phyloP scores from a whole-genome alignment of 2,888 invertebrate genomes.

The Leucoptera coffeella region DNA sequence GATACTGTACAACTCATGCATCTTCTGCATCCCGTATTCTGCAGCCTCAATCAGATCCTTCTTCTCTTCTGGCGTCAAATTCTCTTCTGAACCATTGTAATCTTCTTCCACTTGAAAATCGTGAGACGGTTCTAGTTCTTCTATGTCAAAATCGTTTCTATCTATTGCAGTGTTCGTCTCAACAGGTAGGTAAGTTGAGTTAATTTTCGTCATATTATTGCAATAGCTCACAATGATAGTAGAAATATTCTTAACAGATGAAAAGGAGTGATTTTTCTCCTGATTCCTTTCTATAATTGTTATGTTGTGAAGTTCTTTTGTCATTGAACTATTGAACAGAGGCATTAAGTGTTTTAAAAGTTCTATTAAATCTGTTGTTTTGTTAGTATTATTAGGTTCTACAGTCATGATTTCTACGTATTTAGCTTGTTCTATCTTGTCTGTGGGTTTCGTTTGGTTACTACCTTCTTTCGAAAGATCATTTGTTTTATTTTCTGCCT shows the following conservation, averaged over 20 bases:
- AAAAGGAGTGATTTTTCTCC: slow-evolving; percentile 26
- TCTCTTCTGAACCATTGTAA: slow-evolving; percentile 9
- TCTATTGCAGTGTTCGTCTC: slow-evolving; percentile 7
- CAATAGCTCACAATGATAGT: slow-evolving; percentile 40
- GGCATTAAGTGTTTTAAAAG: slow-evolving; percentile 41
- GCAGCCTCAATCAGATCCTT: slow-evolving; percentile 60
- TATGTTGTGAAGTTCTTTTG: slow-evolving; percentile 35
- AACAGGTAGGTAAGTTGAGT: slow-evolving; percentile 12
- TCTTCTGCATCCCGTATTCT: slow-evolving; percentile 59
- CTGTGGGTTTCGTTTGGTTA: slow-evolving; percentile 4
- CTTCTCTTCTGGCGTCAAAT: slow-evolving; percentile 18
- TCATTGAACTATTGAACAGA: slow-evolving; percentile 28
- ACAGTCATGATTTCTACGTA: slow-evolving; percentile 36
- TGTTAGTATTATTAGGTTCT: slow-evolving; percentile 27
- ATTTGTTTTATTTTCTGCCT: not conserved
- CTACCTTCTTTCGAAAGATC: not conserved
- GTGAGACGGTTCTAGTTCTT: too few relatives aligned
- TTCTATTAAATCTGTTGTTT: slow-evolving; percentile 27
- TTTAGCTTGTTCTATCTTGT: slow-evolving; percentile 15
- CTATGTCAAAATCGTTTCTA: slow-evolving; percentile 10
- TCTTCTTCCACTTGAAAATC: slow-evolving; percentile 10
- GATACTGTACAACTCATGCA: slow-evolving; percentile 59
- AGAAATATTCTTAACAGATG: slow-evolving; percentile 31
- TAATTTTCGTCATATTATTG: slow-evolving; percentile 21
- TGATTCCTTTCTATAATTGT: slow-evolving; percentile 36